These are phyloP conservation scores for Platypus cylindrus DNA, from an alignment of 2,888 invertebrate genomes.

Conservation along the genomic window DNA sequence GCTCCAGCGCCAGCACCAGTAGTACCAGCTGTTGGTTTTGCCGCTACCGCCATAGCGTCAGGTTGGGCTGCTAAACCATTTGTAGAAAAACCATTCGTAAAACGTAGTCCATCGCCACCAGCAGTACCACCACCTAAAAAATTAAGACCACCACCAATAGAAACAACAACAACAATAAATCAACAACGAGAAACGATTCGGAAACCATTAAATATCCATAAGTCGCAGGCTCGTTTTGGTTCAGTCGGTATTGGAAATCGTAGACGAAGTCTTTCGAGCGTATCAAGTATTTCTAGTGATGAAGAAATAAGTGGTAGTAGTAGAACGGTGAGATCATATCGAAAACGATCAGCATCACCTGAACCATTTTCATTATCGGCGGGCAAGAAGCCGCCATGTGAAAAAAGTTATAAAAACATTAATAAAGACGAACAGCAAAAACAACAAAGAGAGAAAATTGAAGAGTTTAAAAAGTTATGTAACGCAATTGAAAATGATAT, in stretches of 20 bases:
- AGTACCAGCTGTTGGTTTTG: too few species aligned
- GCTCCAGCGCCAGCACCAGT: too few species aligned
- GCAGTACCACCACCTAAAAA: constrained; percentile 39
- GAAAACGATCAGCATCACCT: too few species aligned
- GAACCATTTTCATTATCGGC: too few species aligned
- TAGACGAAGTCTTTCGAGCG: constrained; percentile 38
- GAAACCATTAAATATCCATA: background rate
- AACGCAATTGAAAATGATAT: constrained; percentile 43
- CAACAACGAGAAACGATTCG: too few species aligned
- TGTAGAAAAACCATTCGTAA: constrained; percentile 24
- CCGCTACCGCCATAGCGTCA: too few species aligned
- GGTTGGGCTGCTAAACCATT: constrained; percentile 14
- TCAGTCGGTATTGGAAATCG: too few species aligned
- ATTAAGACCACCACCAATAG: constrained; percentile 3
- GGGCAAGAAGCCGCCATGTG: too few species aligned
- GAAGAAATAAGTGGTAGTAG: constrained; percentile 13
- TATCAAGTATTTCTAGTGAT: constrained; percentile 39
- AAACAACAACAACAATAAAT: too few species aligned
- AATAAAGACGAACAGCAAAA: constrained; percentile 7
- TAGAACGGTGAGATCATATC: background rate
- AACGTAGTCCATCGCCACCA: constrained; percentile 43
- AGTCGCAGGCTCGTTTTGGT: background rate
- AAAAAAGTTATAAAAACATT: too few species aligned
- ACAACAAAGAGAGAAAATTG: constrained; percentile 25
- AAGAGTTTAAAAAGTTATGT: constrained; percentile 39